Evolutionary conservation across 2,113 vertebrate genomes (phyloP).

Genomic region (Lophochroa leadbeateri): DNA sequence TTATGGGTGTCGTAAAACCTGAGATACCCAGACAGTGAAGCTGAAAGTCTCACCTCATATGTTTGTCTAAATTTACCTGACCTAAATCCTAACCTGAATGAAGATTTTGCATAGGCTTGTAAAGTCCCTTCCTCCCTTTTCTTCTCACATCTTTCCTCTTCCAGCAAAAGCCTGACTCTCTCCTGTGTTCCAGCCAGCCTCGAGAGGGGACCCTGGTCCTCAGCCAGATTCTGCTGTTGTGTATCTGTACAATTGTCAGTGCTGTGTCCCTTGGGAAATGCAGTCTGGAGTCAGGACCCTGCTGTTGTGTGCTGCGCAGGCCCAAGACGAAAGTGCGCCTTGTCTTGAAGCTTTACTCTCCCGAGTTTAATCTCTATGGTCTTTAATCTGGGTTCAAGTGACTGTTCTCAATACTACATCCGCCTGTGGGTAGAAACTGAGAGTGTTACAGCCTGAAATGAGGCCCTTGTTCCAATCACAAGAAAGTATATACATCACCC

Average conservation of each 20-base stretch:
- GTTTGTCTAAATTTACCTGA: background rate
- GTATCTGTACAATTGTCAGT: fast-evolving
- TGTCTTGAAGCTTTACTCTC: background rate
- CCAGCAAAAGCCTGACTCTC: fast-evolving
- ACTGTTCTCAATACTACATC: background rate
- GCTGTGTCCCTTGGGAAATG: background rate
- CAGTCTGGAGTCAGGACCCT: background rate
- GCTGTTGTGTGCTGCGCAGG: background rate
- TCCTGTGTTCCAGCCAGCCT: fast-evolving
- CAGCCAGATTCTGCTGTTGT: background rate
- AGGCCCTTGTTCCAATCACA: background rate
- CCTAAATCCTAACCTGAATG: background rate
- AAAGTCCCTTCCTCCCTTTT: background rate
- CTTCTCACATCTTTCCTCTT: background rate
- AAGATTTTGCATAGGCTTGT: background rate
- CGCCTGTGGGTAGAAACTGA: background rate
- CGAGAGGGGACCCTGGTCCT: background rate
- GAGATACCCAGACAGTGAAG: background rate
- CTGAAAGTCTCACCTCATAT: background rate
- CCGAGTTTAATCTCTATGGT: background rate
- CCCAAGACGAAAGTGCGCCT: fast-evolving
- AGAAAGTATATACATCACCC: background rate
- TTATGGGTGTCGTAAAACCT: background rate
- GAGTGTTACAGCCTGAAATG: background rate
- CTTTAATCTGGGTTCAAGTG: background rate